Evolutionary conservation across 2,888 invertebrate species (phyloP).

Genomic region (Ormyrus thymus): DNA sequence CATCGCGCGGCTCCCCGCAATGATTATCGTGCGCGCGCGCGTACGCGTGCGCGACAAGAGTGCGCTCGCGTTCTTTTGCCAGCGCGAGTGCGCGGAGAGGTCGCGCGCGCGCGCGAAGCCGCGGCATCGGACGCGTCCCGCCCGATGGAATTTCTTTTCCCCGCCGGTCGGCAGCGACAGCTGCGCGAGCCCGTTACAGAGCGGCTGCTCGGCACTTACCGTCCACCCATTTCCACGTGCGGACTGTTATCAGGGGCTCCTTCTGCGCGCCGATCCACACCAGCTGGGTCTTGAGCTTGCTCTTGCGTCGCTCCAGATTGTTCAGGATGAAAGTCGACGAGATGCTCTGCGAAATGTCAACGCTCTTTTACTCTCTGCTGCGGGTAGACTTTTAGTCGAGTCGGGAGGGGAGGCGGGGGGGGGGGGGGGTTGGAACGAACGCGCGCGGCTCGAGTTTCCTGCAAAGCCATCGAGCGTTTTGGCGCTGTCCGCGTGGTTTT

Average conservation of each 20-base stretch:
- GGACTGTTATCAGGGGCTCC: constrained; percentile 87
- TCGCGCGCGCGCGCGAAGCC: no score
- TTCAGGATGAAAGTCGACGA: constrained; percentile 83
- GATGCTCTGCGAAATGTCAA: constrained; percentile 75
- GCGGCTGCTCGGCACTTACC: constrained; percentile 76
- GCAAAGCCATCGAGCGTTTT: not conserved
- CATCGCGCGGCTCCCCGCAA: constrained; percentile 12
- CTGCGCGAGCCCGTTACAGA: no score
- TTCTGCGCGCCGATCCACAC: constrained; percentile 95
- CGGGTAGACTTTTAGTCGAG: no score
- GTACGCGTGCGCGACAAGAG: not conserved
- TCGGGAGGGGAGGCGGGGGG: no score
- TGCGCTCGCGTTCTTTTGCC: no score
- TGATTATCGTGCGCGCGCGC: not conserved
- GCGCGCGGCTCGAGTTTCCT: no score
- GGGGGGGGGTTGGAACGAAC: no score
- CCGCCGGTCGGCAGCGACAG: no score
- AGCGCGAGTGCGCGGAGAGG: no score
- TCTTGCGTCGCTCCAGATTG: constrained; percentile 87
- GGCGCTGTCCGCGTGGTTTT: not conserved
- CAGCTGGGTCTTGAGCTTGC: constrained; percentile 87
- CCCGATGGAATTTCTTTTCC: no score
- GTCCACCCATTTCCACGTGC: constrained; percentile 93
- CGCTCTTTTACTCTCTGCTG: no score
- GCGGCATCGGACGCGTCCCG: no score